Evolutionary conservation across 2,888 invertebrate genomes (phyloP), one percentile per base, ranked within the genome.

Genomic region (Cheilosia pagana): DNA sequence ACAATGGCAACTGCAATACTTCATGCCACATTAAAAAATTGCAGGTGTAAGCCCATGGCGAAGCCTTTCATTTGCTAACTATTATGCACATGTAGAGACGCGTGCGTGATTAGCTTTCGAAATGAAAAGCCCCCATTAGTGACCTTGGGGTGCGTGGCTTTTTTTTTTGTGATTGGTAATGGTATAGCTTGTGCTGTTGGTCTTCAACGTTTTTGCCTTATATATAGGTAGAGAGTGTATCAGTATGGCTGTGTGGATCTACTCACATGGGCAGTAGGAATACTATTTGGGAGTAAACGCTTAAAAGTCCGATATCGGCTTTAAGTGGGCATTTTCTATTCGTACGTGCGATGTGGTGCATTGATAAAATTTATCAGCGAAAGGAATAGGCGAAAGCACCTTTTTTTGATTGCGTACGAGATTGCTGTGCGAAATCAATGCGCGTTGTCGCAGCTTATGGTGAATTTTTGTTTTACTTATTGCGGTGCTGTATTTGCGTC

Each of bases 101-200:
- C 62, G 23, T 59, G 53, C 82, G 82, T 82, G 81, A 63, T 43
- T 39, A 14, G 76, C 39, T 62, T 63, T 16, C 2, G 19, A 48
- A 63, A 31, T 14, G 16, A 28, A 52, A 59, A 55, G 48, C 50
- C 60, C 62, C 10, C 62, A 68, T 43, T 55, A 43, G 16, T 70
- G 77, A 82, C 81, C 81, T 82, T 82, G 76, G 65, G 31, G 31
- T 35, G 50, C 16, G 31, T 60, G 28, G n/a, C n/a, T 19, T 60
- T 52, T 28, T 19, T 60, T 52, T 28, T 50, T 52, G 35, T 60
- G 14, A 62, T 60, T 45, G 43, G 8, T 23, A 39, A 14, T 48
- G 67, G 12, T 21, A 52, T 21, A 21, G n/a, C n/a, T 35, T 39
- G 48, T 16, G 25, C 55, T 23, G 25, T 12, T 35, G 35, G 35